These are phyloP conservation scores for Yponomeuta cagnagella DNA, from an alignment of 2,888 invertebrate species.

Conservation along the genomic window DNA sequence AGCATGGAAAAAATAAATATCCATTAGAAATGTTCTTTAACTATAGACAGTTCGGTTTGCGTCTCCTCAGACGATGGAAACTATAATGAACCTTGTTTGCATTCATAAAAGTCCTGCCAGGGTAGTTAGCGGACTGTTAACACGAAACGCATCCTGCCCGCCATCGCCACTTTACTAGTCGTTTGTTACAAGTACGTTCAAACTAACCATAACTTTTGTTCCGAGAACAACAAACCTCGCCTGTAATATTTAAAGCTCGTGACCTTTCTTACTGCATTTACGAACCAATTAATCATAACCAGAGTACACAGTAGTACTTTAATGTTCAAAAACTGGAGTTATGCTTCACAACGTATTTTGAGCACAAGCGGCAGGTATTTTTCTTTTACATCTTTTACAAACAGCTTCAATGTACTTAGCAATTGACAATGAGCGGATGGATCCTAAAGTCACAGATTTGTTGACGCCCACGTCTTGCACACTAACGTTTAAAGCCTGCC, in stretches of 20 bases:
- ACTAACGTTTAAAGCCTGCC: background rate
- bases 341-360: background rate
- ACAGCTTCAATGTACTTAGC: background rate
- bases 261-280: background rate
- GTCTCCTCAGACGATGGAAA: background rate
- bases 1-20: conserved; percentile 55
- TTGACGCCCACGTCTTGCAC: background rate
- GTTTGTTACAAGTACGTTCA: background rate
- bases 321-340: background rate
- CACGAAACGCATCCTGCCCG: background rate
- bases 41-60: background rate
- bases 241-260: background rate
- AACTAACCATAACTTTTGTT: background rate
- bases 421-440: background rate
- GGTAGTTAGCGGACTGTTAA: background rate
- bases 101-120: background rate
- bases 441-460: background rate
- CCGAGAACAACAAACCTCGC: background rate
- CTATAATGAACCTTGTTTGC: background rate
- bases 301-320: background rate
- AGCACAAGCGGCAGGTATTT: background rate
- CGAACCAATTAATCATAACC: background rate
- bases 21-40: conserved; percentile 4
- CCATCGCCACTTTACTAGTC: background rate
- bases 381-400: background rate